Conservation (phyloP, 1,140 invertebrate species). For the Drosophila trapezifrons region DNA sequence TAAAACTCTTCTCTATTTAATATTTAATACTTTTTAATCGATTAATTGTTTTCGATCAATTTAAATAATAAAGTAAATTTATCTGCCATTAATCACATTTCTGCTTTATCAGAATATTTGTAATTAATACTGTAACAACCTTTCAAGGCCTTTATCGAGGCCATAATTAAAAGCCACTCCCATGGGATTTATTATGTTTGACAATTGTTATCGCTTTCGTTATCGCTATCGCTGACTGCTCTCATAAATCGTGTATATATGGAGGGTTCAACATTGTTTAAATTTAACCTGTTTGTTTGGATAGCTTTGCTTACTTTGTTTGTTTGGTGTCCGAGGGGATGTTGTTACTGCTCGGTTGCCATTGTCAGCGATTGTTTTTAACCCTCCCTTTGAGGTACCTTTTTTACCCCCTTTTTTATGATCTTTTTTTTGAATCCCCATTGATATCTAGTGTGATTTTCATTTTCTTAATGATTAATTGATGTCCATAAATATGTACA, state of each 20-base stretch:
- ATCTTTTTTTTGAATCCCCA: not conserved
- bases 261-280: conserved; percentile 14
- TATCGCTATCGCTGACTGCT: conserved; percentile 22
- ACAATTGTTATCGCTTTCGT: conserved; percentile 22
- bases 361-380: conserved; percentile 9
- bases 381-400: not conserved
- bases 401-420: not conserved
- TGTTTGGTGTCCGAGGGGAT: conserved; percentile 12
- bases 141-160: conserved; percentile 16
- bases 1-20: too few relatives aligned
- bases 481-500: too few relatives aligned
- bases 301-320: conserved; percentile 3
- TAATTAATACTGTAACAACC: conserved; percentile 2
- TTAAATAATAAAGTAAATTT: not conserved
- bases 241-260: conserved; percentile 18
- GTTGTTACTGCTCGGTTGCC: conserved; percentile 40
- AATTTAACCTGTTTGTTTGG: conserved; percentile 27
- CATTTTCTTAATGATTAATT: not conserved
- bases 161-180: conserved; percentile 16
- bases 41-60: too few relatives aligned
- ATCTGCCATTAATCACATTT: not conserved
- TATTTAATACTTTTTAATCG: too few relatives aligned
- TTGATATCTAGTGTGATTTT: not conserved
- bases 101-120: not conserved
- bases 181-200: conserved; percentile 38